Base-by-base conservation (phyloP, 2,797 vertebrate genomes). In the Potorous gilbertii region DNA sequence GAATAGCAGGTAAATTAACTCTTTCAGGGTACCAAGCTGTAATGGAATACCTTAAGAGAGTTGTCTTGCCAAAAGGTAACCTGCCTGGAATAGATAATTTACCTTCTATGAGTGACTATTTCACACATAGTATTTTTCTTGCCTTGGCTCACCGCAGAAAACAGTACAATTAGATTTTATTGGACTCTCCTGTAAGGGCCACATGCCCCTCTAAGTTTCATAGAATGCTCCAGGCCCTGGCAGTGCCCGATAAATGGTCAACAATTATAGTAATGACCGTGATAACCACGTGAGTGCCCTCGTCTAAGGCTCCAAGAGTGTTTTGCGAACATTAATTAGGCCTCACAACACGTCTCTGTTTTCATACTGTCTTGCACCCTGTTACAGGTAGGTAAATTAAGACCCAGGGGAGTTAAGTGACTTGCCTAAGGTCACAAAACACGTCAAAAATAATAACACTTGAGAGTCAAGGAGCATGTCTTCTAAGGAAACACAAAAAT, bases 311-410 rank as follows among this genome's bases (percentile, higher is more conserved):
- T 97, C 96, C 96, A 95, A 52, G 93, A 96, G 96, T 92, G 93
- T 94, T 97, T 95, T 93, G 97, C 96, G 97, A 96, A 97, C 94
- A 97, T 91, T 96, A 94, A 97, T 98, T 98, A 97, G 97, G 96
- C 28, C 91, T 97, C 59, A 93, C 89, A 94, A 92, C 50, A 12
- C 89, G 54, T 91, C 89, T 97, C 94, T 93, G 97, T 95, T 95
- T 93, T 94, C 94, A 95, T 31, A 96, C 93, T 0, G 0, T 54
- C 27, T 97, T 98, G 97, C 74, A 90, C 95, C 90, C 96, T 95
- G 97, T 93, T 34, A 92, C 52, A 93, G 95, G 97, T 96, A 91
- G 96, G 96, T 94, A 96, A 97, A 97, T 96, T 91, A 92, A 94
- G 94, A 94, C 94, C 95, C 10, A 93, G 96, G 54, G 94, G 55